Evolutionary conservation across 2,888 invertebrate species (phyloP), one percentile per base, ranked within the genome.

Genomic region (Chloromyia formosa): DNA sequence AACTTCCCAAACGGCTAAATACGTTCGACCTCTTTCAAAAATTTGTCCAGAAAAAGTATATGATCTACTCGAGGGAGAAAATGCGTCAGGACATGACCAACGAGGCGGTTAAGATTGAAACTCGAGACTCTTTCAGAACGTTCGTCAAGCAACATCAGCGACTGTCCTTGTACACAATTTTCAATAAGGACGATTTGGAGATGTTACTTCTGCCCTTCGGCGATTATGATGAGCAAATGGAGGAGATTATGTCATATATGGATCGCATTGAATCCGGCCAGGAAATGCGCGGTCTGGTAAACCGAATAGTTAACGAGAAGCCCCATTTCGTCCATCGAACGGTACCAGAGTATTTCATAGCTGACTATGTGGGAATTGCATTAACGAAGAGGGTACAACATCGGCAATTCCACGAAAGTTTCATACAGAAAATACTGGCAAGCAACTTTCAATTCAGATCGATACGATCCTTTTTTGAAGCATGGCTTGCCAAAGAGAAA

Each of bases 321-420:
- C 73, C 54, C 0, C 27, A 53, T 53, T 73, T 73, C 18, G 49
- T 73, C 18, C 73, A 73, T 54, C 61, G 73, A 35, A 73, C 62
- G 5, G 53, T 73, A 22, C 53, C 73, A 12, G 73, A 73, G n/a
- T 73, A 61, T 42, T 73, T 73, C 16, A 14, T 49, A 18, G 73
- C 62, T 1, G 53, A 73, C 0, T 40, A 40, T 23, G 10, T 73
- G 16, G 60, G 40, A 3, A 14, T 7, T 0, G 10, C 27, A 14
- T 23, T 60, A 16, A 2, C 42, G 7, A 35, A 12, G 53, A 68
- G 49, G 16, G 0, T n/a, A 18, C 45, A 23, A n/a, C 49, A 68
- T 4, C 22, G 14, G 7, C 1, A 10, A 22, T 18, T 45, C 12
- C 23, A 49, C 49, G 18, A 18, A 20, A 56, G 56, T 14, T 20